Conservation (phyloP, 2,888 invertebrate species). For the Torymus auratus region DNA sequence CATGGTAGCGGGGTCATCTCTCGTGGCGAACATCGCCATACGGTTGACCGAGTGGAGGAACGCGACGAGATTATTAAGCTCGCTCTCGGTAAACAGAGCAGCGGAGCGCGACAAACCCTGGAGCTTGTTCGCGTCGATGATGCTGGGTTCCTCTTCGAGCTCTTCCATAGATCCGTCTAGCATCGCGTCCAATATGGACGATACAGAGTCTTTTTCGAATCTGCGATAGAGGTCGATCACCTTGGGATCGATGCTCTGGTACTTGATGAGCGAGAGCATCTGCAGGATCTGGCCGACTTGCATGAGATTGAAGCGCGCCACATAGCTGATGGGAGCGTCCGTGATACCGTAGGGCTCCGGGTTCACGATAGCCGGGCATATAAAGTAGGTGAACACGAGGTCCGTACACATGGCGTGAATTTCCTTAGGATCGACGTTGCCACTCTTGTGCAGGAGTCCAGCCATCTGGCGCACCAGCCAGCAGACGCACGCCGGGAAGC, state of each 20-base stretch:
- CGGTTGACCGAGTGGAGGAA: conserved; percentile 78
- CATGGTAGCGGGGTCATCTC: background rate
- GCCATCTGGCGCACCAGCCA: conserved; percentile 95
- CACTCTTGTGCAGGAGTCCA: conserved; percentile 81
- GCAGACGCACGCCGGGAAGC: conserved; percentile 92
- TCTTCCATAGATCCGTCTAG: conserved; percentile 77
- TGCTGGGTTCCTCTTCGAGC: conserved; percentile 77
- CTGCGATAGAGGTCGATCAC: conserved; percentile 85
- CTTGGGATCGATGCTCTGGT: conserved; percentile 87
- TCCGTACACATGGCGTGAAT: conserved; percentile 90
- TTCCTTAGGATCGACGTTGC: conserved; percentile 79
- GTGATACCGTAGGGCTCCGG: conserved; percentile 97
- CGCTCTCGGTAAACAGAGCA: conserved; percentile 83
- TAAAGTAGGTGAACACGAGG: conserved; percentile 93
- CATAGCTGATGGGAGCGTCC: conserved; percentile 93
- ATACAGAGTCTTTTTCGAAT: conserved; percentile 89
- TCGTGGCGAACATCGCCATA: conserved; percentile 7
- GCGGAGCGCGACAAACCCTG: conserved; percentile 82
- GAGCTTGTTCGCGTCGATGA: conserved; percentile 77
- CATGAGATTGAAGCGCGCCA: conserved; percentile 92
- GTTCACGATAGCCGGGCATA: conserved; percentile 97
- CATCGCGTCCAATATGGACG: conserved; percentile 86
- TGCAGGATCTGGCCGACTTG: conserved; percentile 96
- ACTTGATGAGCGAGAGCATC: conserved; percentile 90
- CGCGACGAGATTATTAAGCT: conserved; percentile 81